A percentile compares a stretch with the other conserved stretches of the same genome.
These are phyloP conservation scores for Gallinago undulata DNA, from an alignment of 2,113 vertebrate species.

Conservation along the genomic window DNA sequence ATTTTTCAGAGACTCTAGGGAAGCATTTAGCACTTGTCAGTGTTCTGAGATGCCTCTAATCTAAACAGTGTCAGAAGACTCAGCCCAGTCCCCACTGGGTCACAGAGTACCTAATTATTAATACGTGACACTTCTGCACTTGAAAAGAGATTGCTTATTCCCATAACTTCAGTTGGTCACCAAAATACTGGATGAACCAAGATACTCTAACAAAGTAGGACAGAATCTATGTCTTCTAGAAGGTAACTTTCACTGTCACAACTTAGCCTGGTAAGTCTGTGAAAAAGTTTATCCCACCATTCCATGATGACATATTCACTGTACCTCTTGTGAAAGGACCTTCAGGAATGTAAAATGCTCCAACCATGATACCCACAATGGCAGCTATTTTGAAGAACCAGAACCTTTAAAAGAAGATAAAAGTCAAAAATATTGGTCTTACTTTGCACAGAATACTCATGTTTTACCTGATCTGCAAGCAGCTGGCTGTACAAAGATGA, in stretches of 20 bases:
- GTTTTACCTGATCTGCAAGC: not conserved
- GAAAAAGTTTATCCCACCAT: not conserved
- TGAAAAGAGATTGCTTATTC: not conserved
- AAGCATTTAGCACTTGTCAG: not conserved
- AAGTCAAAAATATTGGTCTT: not conserved
- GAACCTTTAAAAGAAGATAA: constrained; percentile 78
- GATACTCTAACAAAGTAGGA: not conserved
- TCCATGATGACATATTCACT: not conserved
- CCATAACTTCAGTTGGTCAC: not conserved
- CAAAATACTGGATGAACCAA: not conserved
- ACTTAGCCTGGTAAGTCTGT: not conserved
- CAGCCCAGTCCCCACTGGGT: not conserved
- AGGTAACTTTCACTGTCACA: not conserved
- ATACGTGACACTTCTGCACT: not conserved
- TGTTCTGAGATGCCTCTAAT: not conserved
- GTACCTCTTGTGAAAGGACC: constrained; percentile 87
- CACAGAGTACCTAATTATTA: not conserved
- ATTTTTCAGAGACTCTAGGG: not conserved
- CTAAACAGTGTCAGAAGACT: not conserved
- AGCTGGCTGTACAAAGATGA: not conserved
- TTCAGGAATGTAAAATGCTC: constrained; percentile 93
- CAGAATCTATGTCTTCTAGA: not conserved
- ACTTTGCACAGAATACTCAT: not conserved
- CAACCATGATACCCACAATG: constrained; percentile 86
- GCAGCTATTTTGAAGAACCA: constrained; percentile 94